Percentiles rank a stretch among this genome's conserved stretches.
phyloP scores from a whole-genome alignment of 2,888 invertebrate species.

The Listrodromus nycthemerus region DNA sequence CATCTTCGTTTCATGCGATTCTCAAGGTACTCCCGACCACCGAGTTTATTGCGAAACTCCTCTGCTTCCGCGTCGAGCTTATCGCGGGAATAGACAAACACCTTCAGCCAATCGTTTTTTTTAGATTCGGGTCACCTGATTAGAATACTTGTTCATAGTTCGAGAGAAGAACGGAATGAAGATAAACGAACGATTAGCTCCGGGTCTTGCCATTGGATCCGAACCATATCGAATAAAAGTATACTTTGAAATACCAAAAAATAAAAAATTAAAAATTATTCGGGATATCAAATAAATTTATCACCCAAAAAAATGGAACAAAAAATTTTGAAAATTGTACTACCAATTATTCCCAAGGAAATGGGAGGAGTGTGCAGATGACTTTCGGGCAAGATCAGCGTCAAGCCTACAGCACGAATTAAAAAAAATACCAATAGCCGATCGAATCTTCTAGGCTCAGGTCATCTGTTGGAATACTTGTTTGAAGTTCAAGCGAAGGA shows the following conservation, averaged over 20 bases:
- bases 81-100: not conserved
- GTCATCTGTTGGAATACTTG: not conserved
- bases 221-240: too few species aligned
- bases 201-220: too few species aligned
- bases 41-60: not conserved
- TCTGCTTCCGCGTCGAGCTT: not conserved
- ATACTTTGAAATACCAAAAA: too few species aligned
- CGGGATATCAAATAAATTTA: too few species aligned
- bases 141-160: not conserved
- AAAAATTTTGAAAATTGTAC: conserved; percentile 38
- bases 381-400: conserved; percentile 59
- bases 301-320: not conserved
- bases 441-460: not conserved
- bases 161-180: too few species aligned
- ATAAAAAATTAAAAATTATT: too few species aligned
- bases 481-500: not conserved
- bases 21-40: not conserved
- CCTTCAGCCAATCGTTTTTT: not conserved
- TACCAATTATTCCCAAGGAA: conserved; percentile 3
- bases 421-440: conserved; percentile 4
- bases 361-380: conserved; percentile 34
- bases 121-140: not conserved
- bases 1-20: not conserved
- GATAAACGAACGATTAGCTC: too few species aligned
- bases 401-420: not conserved